Percentiles rank a stretch among this genome's conserved stretches.
Evolutionary conservation across 2,888 invertebrate species (phyloP).

Genomic region (Phaonia tiefii): DNA sequence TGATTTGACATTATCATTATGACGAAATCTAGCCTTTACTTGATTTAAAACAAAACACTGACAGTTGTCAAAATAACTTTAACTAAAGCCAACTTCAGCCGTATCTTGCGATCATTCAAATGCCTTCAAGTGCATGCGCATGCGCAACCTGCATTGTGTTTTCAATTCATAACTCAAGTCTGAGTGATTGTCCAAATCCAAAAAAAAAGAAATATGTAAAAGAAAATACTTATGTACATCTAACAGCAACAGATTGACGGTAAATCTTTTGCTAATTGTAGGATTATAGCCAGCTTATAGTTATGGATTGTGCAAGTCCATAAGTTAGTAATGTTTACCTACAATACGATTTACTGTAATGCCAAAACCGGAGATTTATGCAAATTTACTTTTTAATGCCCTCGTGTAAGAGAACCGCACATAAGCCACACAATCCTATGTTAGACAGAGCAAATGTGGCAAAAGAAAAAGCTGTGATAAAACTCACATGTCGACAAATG

Average conservation of each 20-base stretch:
- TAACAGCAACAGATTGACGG: constrained; percentile 45
- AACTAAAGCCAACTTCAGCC: constrained; percentile 23
- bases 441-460: neutral
- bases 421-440: constrained; percentile 18
- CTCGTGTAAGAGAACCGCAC: neutral
- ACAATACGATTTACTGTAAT: constrained; percentile 43
- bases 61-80: constrained; percentile 48
- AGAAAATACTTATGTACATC: no score
- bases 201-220: no score
- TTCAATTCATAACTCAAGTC: constrained; percentile 27
- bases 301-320: constrained; percentile 50
- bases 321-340: constrained; percentile 54
- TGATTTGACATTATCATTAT: constrained; percentile 36
- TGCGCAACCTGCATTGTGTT: neutral
- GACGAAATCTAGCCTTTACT: constrained; percentile 36
- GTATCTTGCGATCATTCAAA: no score
- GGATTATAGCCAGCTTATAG: constrained; percentile 52
- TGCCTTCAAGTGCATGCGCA: constrained; percentile 59
- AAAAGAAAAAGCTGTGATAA: constrained; percentile 63
- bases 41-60: constrained; percentile 41
- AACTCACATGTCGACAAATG: constrained; percentile 55
- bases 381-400: constrained; percentile 61
- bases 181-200: neutral
- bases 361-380: constrained; percentile 53
- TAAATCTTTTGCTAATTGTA: constrained; percentile 63